Conservation (phyloP, 1,140 invertebrate genomes). For the Ceratosolen fusciceps region DNA sequence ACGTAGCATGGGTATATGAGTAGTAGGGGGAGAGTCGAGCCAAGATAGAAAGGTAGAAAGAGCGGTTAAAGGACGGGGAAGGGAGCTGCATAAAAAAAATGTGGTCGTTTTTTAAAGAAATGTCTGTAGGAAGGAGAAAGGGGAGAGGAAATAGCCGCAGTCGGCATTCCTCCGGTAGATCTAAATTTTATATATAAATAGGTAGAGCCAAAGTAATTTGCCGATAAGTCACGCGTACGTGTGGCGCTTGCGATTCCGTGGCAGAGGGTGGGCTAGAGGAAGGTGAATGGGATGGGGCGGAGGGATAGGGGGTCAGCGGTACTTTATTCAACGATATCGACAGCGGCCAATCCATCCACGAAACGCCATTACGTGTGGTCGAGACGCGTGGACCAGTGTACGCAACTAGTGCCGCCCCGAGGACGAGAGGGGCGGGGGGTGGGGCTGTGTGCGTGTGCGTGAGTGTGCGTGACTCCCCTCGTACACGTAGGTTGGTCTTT, state of each 20-base stretch:
- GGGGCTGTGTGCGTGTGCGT: not conserved
- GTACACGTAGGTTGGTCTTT: slow-evolving; percentile 24
- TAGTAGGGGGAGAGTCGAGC: no score
- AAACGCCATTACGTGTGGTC: slow-evolving; percentile 20
- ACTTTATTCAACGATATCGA: not conserved
- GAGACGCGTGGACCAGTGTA: no score
- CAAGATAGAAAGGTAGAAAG: no score
- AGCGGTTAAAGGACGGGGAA: no score
- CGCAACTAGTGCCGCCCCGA: not conserved
- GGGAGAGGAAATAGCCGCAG: no score
- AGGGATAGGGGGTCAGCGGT: not conserved
- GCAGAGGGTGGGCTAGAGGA: not conserved
- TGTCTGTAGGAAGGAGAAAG: no score
- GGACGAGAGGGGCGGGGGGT: not conserved
- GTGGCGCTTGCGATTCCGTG: not conserved
- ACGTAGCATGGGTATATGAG: no score
- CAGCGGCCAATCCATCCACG: not conserved
- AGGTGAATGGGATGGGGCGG: not conserved
- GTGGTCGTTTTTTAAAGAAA: no score
- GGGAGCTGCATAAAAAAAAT: no score
- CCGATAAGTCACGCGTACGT: not conserved
- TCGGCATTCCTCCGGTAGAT: no score
- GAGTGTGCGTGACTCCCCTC: not conserved
- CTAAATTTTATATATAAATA: not conserved
- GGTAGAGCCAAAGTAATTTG: not conserved